A percentile compares a stretch with the other conserved stretches of the same genome.
phyloP scores from a whole-genome alignment of 2,113 vertebrate species.

The Helogale parvula region DNA sequence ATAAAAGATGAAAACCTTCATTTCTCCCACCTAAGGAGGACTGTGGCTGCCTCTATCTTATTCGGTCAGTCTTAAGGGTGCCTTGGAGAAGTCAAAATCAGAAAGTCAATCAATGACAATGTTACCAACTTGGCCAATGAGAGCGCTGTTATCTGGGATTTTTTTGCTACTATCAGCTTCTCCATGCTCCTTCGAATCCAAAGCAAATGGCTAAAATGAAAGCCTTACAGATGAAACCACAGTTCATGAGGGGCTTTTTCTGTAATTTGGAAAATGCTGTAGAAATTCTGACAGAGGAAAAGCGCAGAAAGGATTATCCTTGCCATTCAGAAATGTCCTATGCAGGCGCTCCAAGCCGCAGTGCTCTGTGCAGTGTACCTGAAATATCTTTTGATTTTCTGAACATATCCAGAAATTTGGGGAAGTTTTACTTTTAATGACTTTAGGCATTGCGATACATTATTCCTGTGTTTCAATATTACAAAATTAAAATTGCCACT shows the following conservation, averaged over 20 bases:
- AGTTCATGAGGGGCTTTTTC: background rate
- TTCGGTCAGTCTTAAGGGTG: background rate
- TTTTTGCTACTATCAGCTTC: slow-evolving; percentile 11
- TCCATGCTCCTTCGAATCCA: background rate
- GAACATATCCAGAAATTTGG: background rate
- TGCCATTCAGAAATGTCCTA: background rate
- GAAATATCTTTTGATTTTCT: background rate
- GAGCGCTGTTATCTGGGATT: background rate
- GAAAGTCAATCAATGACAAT: background rate
- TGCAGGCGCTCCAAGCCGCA: rapidly evolving
- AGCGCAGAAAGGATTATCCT: background rate
- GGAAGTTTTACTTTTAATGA: background rate
- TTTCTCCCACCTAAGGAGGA: slow-evolving; percentile 66
- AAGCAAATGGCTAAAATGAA: background rate
- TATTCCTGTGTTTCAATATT: background rate
- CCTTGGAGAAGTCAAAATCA: slow-evolving; percentile 14
- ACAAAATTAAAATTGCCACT: background rate
- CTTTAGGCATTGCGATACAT: background rate
- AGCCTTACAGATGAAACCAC: background rate
- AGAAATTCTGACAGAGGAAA: background rate
- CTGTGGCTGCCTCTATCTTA: background rate
- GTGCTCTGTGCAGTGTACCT: rapidly evolving
- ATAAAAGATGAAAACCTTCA: slow-evolving; percentile 82
- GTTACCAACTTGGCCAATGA: background rate
- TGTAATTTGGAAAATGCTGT: background rate